phyloP scores from a whole-genome alignment of 1,140 invertebrate genomes.

The Anagrus nilaparvatae region DNA sequence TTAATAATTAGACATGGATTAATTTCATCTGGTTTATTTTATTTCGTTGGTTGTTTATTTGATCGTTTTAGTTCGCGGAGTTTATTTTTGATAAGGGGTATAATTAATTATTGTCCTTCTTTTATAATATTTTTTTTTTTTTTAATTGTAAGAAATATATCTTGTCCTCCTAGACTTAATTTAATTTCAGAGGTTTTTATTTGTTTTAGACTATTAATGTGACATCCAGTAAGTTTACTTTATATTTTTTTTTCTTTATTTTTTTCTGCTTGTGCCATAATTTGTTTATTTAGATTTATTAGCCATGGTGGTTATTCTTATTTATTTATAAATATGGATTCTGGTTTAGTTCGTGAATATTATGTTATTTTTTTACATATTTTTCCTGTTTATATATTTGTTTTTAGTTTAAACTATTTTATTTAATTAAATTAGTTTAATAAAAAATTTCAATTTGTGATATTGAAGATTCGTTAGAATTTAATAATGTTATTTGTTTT shows the following conservation, averaged over 20 bases:
- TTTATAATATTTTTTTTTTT: constrained; percentile 43
- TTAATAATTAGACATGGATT: constrained; percentile 57
- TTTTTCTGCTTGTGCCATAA: constrained; percentile 24
- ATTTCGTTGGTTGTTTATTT: constrained; percentile 55
- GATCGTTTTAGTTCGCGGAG: constrained; percentile 37
- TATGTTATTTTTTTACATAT: constrained; percentile 34
- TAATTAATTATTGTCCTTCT: constrained; percentile 35
- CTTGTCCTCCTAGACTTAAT: constrained; percentile 30
- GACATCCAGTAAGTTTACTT: constrained; percentile 38
- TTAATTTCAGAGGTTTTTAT: constrained; percentile 45
- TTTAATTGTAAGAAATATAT: constrained; percentile 47
- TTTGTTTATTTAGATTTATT: constrained; percentile 33
- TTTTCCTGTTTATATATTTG: constrained; percentile 44
- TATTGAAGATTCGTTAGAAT: constrained; percentile 41
- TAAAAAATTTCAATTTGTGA: constrained; percentile 51
- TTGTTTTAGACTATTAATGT: too few relatives aligned
- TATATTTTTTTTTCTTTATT: constrained; percentile 38
- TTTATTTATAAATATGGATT: constrained; percentile 46
- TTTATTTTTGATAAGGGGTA: constrained; percentile 35
- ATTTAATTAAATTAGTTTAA: constrained; percentile 51
- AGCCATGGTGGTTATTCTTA: constrained; percentile 23
- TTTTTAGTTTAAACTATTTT: constrained; percentile 47
- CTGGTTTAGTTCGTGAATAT: constrained; percentile 40
- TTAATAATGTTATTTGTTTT: constrained; percentile 35
- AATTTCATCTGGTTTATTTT: constrained; percentile 58